Evolutionary conservation across 2,888 invertebrate genomes (phyloP).

Genomic region (Drosophila pegasa): DNA sequence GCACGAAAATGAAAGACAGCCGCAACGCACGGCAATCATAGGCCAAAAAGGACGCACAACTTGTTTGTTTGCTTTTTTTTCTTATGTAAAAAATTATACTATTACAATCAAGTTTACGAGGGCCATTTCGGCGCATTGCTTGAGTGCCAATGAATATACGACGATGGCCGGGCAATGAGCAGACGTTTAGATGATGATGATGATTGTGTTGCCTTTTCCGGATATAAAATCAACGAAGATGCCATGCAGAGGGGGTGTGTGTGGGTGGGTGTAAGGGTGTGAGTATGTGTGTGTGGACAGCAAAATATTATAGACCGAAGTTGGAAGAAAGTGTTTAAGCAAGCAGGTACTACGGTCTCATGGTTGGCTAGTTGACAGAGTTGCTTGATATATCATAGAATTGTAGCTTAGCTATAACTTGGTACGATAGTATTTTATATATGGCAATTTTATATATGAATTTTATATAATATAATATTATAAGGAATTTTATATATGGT

Average conservation of each 20-base stretch:
- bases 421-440: too few species aligned
- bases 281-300: background rate
- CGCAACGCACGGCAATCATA: slow-evolving; percentile 33
- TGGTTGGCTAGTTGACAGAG: background rate
- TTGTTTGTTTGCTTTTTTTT: slow-evolving; percentile 8
- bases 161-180: slow-evolving; percentile 53
- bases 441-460: too few species aligned
- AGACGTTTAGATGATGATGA: slow-evolving; percentile 50
- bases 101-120: slow-evolving; percentile 79
- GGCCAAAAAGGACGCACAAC: slow-evolving; percentile 23
- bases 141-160: slow-evolving; percentile 72
- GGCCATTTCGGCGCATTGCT: slow-evolving; percentile 63
- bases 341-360: background rate
- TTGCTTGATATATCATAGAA: too few species aligned
- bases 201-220: slow-evolving; percentile 44
- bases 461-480: too few species aligned
- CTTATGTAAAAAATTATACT: slow-evolving; percentile 67
- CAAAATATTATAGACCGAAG: background rate
- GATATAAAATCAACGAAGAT: slow-evolving; percentile 34
- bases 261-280: background rate
- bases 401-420: too few species aligned
- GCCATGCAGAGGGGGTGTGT: background rate
- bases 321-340: background rate
- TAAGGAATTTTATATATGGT: too few species aligned
- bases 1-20: slow-evolving; percentile 66